Evolutionary conservation across 2,797 vertebrate species (phyloP).

Genomic region (Cottoperca gobio): DNA sequence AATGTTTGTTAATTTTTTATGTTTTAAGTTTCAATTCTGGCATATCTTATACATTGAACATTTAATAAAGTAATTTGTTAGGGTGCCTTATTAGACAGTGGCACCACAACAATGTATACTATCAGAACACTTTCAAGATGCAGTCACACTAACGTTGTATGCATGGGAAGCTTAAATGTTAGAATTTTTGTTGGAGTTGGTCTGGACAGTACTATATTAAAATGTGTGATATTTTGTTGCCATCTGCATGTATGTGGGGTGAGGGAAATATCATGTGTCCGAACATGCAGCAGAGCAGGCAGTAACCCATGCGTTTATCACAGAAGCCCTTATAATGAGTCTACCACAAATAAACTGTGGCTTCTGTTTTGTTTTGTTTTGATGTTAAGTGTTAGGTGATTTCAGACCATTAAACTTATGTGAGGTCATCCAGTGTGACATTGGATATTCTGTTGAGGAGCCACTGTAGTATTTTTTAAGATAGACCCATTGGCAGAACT

Average conservation of each 20-base stretch:
- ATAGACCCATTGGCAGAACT: constrained; percentile 16
- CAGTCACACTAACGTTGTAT: not conserved
- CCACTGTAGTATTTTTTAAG: constrained; percentile 34
- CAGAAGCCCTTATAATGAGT: constrained; percentile 32
- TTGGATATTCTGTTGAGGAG: constrained; percentile 30
- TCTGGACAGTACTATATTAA: not conserved
- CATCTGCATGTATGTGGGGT: constrained; percentile 8
- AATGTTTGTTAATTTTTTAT: too few species aligned
- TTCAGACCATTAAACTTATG: constrained; percentile 46
- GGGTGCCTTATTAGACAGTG: not conserved
- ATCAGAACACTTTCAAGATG: constrained; percentile 9
- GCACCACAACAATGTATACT: too few species aligned
- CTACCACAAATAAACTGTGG: constrained; percentile 35
- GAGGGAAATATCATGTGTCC: constrained; percentile 21
- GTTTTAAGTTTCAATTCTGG: too few species aligned
- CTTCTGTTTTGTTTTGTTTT: constrained; percentile 36
- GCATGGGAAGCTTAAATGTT: not conserved
- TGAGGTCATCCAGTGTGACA: constrained; percentile 42
- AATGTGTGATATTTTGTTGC: not conserved
- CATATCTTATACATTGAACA: too few species aligned
- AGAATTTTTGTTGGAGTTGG: not conserved
- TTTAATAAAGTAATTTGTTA: not conserved
- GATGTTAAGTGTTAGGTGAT: constrained; percentile 54
- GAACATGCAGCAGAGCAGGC: constrained; percentile 25
- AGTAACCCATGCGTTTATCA: constrained; percentile 55